A percentile compares a stretch with the other conserved stretches of the same genome.
Conservation (phyloP, 2,888 invertebrate genomes). For the Neelides folsomi region DNA sequence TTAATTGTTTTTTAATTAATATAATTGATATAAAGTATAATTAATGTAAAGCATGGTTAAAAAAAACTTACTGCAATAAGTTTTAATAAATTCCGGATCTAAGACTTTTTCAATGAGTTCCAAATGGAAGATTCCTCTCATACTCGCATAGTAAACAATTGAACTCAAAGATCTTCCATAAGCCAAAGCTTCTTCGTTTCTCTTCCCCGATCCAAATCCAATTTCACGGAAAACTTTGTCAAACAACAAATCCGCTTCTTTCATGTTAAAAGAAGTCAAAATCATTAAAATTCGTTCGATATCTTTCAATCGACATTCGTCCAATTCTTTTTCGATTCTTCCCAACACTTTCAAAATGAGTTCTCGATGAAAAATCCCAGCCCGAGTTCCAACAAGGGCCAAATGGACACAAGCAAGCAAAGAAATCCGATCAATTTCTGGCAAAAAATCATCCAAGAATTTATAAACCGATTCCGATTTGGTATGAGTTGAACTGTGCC, state of each 20-base stretch:
- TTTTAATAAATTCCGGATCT: slow-evolving; percentile 45
- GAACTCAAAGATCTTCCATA: slow-evolving; percentile 50
- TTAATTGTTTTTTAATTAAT: too few relatives aligned
- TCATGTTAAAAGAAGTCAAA: slow-evolving; percentile 49
- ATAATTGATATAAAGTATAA: too few relatives aligned
- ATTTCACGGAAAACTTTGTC: slow-evolving; percentile 42
- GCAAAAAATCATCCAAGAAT: slow-evolving; percentile 44
- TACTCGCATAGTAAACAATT: slow-evolving; percentile 49
- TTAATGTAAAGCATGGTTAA: neutral
- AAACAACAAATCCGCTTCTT: slow-evolving; percentile 42
- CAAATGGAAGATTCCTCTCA: slow-evolving; percentile 45
- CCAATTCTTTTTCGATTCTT: slow-evolving; percentile 42
- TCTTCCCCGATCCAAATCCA: slow-evolving; percentile 38
- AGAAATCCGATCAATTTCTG: slow-evolving; percentile 49
- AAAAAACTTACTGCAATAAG: slow-evolving; percentile 43
- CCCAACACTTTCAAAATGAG: slow-evolving; percentile 43
- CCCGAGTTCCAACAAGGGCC: slow-evolving; percentile 48
- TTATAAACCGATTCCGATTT: slow-evolving; percentile 39
- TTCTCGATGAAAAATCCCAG: slow-evolving; percentile 36
- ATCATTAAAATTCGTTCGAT: slow-evolving; percentile 55
- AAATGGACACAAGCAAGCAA: slow-evolving; percentile 52
- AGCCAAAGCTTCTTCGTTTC: slow-evolving; percentile 45
- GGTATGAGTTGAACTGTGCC: slow-evolving; percentile 9
- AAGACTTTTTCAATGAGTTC: slow-evolving; percentile 49
- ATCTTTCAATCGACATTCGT: slow-evolving; percentile 53